Evolutionary conservation across 1,140 invertebrate genomes (phyloP).

Genomic region (Trichonephila clavipes): DNA sequence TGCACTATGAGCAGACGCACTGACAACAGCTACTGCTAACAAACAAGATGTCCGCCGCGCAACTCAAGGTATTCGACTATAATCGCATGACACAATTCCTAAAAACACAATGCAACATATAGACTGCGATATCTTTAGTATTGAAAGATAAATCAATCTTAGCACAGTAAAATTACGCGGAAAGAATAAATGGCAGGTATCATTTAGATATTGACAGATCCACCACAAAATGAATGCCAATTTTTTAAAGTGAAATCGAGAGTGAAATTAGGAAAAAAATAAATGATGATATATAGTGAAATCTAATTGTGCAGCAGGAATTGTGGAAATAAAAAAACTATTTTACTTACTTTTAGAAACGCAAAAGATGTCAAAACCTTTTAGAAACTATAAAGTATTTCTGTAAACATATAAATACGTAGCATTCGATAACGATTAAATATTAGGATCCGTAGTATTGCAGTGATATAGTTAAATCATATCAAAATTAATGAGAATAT

Average conservation of each 20-base stretch:
- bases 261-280: slow-evolving; percentile 63
- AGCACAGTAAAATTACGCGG: not conserved
- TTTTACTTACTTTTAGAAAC: slow-evolving; percentile 50
- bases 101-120: slow-evolving; percentile 21
- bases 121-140: not conserved
- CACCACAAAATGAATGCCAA: slow-evolving; percentile 65
- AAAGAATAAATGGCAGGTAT: slow-evolving; percentile 12
- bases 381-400: slow-evolving; percentile 54
- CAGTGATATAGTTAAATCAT: too few relatives aligned
- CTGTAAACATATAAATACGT: slow-evolving; percentile 69
- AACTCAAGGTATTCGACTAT: slow-evolving; percentile 26
- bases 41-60: slow-evolving; percentile 74
- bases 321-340: slow-evolving; percentile 19
- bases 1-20: slow-evolving; percentile 33
- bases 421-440: slow-evolving; percentile 69
- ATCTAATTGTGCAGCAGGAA: slow-evolving; percentile 15
- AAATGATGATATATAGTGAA: not conserved
- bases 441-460: not conserved
- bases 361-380: slow-evolving; percentile 2
- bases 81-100: slow-evolving; percentile 51
- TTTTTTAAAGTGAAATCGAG: slow-evolving; percentile 69
- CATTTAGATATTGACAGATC: slow-evolving; percentile 14
- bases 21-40: slow-evolving; percentile 27
- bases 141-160: not conserved
- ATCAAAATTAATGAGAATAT: too few relatives aligned